These are phyloP conservation scores for Agonopterix alstromeriana DNA, from an alignment of 2,888 invertebrate genomes.

Conservation along the genomic window DNA sequence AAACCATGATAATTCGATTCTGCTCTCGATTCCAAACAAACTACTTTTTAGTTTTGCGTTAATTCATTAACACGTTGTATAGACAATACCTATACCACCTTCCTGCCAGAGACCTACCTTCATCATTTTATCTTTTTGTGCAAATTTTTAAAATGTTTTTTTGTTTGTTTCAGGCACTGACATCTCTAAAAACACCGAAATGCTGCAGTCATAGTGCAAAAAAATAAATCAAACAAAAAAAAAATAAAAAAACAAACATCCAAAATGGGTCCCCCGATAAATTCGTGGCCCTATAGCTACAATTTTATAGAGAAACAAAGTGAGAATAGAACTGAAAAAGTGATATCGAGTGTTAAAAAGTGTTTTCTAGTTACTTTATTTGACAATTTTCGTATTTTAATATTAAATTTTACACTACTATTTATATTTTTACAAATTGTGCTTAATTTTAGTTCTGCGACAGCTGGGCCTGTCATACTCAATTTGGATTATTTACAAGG, in stretches of 20 bases:
- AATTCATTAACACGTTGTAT: too few relatives aligned
- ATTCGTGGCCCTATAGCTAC: slow-evolving; percentile 50
- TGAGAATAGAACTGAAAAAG: slow-evolving; percentile 18
- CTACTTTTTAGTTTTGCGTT: too few relatives aligned
- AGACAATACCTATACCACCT: too few relatives aligned
- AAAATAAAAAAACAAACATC: slow-evolving; percentile 1
- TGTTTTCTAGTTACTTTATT: slow-evolving; percentile 31
- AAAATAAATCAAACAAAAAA: slow-evolving; percentile 3
- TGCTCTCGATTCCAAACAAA: too few relatives aligned
- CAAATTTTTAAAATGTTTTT: neutral
- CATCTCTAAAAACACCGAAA: slow-evolving; percentile 9
- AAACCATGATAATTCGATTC: too few relatives aligned
- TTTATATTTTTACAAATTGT: slow-evolving; percentile 49
- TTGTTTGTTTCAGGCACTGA: slow-evolving; percentile 40
- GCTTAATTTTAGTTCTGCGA: slow-evolving; percentile 40
- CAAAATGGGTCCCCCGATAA: slow-evolving; percentile 58
- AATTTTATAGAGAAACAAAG: slow-evolving; percentile 10
- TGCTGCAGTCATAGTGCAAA: slow-evolving; percentile 37
- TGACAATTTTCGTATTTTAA: slow-evolving; percentile 40
- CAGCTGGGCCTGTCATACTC: slow-evolving; percentile 56
- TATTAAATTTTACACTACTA: slow-evolving; percentile 48
- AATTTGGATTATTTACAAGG: slow-evolving; percentile 67
- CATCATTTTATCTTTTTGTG: neutral
- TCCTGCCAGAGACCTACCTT: too few relatives aligned
- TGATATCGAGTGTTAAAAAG: slow-evolving; percentile 29